Evolutionary conservation across 2,888 invertebrate genomes (phyloP).

Genomic region (Netelia melanura): DNA sequence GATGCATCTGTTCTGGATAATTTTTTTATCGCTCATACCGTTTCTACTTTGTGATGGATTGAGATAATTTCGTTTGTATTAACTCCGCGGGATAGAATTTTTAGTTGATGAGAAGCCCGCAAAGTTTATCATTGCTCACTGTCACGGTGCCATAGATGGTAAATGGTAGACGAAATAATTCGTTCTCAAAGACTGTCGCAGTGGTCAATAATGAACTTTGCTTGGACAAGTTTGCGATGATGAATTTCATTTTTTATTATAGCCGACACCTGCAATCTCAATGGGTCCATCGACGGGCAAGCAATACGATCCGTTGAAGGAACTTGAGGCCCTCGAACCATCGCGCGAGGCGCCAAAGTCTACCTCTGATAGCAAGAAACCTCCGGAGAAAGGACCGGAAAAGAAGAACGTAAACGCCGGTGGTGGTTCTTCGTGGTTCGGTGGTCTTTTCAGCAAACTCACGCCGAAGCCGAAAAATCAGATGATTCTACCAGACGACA

Average conservation of each 20-base stretch:
- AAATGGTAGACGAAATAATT: constrained; percentile 43
- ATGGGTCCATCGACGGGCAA: constrained; percentile 81
- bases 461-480: constrained; percentile 95
- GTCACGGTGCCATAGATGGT: constrained; percentile 66
- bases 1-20: background rate
- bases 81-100: background rate
- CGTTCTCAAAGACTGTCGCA: constrained; percentile 66
- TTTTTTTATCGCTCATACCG: constrained; percentile 7
- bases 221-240: constrained; percentile 80
- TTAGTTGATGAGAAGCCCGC: constrained; percentile 65
- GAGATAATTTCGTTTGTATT: constrained; percentile 4
- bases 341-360: constrained; percentile 72
- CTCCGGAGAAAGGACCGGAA: constrained; percentile 78
- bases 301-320: constrained; percentile 83
- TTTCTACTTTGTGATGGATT: constrained; percentile 29
- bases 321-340: constrained; percentile 82
- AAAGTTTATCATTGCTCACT: constrained; percentile 79
- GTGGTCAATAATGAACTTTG: constrained; percentile 80
- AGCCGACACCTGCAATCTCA: constrained; percentile 80
- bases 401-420: constrained; percentile 85
- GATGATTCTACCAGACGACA: constrained; percentile 98
- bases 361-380: constrained; percentile 70
- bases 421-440: constrained; percentile 90
- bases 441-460: constrained; percentile 94
- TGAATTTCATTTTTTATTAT: constrained; percentile 80